A percentile compares a stretch with the other conserved stretches of the same genome.
These are phyloP conservation scores for Apamea monoglypha DNA, from an alignment of 2,888 invertebrate species.

Conservation along the genomic window DNA sequence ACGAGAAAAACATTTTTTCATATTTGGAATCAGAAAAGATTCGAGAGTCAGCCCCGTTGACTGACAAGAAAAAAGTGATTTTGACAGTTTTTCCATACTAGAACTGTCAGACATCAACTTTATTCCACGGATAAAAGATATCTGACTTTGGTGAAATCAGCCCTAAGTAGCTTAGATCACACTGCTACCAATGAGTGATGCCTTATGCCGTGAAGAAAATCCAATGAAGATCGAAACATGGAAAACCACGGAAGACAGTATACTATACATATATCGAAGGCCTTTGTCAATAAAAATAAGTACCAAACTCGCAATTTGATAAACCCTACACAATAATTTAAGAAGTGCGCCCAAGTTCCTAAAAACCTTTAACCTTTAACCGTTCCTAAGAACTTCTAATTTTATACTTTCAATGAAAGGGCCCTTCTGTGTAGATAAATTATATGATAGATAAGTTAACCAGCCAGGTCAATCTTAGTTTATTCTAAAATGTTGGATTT, in stretches of 20 bases:
- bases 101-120: too few species aligned
- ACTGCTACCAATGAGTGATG: neutral
- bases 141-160: too few species aligned
- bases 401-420: neutral
- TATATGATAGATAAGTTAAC: neutral
- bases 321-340: neutral
- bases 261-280: neutral
- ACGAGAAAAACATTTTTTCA: too few species aligned
- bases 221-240: neutral
- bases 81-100: too few species aligned
- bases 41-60: too few species aligned
- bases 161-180: too few species aligned
- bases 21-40: neutral
- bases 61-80: too few species aligned
- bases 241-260: neutral
- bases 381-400: neutral
- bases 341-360: neutral
- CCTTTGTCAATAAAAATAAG: neutral
- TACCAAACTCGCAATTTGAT: neutral
- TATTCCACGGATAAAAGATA: too few species aligned
- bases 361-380: neutral
- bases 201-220: neutral
- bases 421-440: neutral
- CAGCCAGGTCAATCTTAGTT: neutral
- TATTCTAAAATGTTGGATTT: neutral